Evolutionary conservation across 2,888 invertebrate genomes (phyloP).

Genomic region (Temnothorax unifasciatus): DNA sequence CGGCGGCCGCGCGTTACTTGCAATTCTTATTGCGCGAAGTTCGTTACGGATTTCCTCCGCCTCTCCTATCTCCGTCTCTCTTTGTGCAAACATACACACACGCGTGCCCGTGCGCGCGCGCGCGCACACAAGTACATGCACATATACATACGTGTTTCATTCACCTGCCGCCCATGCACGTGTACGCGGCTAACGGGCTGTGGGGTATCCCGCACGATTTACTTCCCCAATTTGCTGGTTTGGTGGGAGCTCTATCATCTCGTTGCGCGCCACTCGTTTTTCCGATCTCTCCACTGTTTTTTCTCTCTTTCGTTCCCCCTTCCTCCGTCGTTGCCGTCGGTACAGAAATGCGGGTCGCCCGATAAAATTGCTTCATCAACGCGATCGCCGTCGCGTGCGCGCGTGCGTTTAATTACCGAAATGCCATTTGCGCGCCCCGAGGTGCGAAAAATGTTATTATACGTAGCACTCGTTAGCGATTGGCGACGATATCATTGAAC

Average conservation of each 20-base stretch:
- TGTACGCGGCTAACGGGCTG: slow-evolving; percentile 26
- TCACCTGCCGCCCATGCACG: slow-evolving; percentile 5
- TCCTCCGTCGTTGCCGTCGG: neutral
- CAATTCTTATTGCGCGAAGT: slow-evolving; percentile 76
- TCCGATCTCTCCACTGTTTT: slow-evolving; percentile 39
- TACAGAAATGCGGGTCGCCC: slow-evolving; percentile 38
- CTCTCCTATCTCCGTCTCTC: slow-evolving; percentile 43
- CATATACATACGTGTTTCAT: slow-evolving; percentile 6
- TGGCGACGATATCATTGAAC: slow-evolving; percentile 13
- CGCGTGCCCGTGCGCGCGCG: neutral
- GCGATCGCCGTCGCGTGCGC: slow-evolving; percentile 28
- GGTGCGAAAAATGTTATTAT: slow-evolving; percentile 44
- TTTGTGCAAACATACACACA: slow-evolving; percentile 21
- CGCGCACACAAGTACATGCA: neutral
- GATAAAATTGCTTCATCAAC: slow-evolving; percentile 55
- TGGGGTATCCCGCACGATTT: slow-evolving; percentile 55
- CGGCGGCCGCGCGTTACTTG: slow-evolving; percentile 67
- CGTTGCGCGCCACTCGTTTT: slow-evolving; percentile 51
- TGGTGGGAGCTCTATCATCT: slow-evolving; percentile 57
- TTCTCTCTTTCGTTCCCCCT: slow-evolving; percentile 36
- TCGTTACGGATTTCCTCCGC: slow-evolving; percentile 75
- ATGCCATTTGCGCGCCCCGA: slow-evolving; percentile 35
- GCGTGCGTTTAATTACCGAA: slow-evolving; percentile 48
- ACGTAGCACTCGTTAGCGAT: slow-evolving; percentile 31
- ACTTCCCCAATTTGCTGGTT: slow-evolving; percentile 58